phyloP scores from a whole-genome alignment of 2,888 invertebrate species.

The Acheta domesticus region DNA sequence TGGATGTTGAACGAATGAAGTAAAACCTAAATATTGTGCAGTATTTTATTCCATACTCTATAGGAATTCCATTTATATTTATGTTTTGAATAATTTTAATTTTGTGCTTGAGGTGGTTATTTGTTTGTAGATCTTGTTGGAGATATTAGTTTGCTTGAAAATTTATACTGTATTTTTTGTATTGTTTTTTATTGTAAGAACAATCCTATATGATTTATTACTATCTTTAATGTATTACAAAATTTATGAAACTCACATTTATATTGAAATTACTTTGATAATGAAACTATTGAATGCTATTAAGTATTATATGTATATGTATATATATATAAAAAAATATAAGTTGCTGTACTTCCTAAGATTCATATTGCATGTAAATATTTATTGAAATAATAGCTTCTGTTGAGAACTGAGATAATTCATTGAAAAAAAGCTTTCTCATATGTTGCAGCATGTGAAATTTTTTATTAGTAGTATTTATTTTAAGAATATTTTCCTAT shows the following conservation, averaged over 20 bases:
- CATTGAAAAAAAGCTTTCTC: too few species aligned
- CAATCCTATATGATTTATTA: too few species aligned
- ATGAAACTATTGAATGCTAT: not conserved
- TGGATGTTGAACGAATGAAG: not conserved
- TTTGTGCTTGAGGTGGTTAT: not conserved
- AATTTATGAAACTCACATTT: not conserved
- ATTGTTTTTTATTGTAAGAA: not conserved
- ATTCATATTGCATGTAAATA: constrained; percentile 6
- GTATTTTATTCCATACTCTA: constrained; percentile 18
- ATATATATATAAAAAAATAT: not conserved
- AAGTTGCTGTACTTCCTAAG: not conserved
- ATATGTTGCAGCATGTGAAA: too few species aligned
- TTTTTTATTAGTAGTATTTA: too few species aligned
- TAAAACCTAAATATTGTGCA: not conserved
- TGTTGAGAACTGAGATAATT: too few species aligned
- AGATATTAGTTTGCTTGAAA: not conserved
- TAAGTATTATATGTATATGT: too few species aligned
- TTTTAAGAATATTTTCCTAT: too few species aligned
- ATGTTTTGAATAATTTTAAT: not conserved
- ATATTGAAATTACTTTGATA: not conserved
- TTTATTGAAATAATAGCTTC: not conserved
- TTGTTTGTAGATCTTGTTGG: not conserved
- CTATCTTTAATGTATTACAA: too few species aligned
- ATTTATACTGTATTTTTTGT: not conserved
- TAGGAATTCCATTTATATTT: constrained; percentile 10